Conservation (phyloP, 2,113 vertebrate species). For the Tiliqua scincoides region DNA sequence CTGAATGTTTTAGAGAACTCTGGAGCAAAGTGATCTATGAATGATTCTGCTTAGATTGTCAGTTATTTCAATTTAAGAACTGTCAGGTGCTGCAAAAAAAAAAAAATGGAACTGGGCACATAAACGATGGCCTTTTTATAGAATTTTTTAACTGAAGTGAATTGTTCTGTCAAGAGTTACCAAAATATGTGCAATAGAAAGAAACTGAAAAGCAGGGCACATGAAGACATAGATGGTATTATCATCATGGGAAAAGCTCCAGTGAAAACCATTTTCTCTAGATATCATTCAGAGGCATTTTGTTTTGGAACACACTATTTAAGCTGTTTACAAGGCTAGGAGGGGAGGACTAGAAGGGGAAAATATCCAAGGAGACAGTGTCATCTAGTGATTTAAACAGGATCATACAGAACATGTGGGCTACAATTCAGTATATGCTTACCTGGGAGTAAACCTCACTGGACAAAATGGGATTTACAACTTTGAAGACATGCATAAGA, state of each 20-base stretch:
- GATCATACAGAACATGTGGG: not conserved
- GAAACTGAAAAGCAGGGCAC: not conserved
- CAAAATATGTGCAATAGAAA: not conserved
- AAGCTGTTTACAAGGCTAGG: not conserved
- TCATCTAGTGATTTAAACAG: conserved; percentile 1
- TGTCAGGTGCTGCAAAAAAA: not conserved
- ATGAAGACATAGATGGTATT: not conserved
- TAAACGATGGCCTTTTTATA: not conserved
- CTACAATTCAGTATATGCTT: too few species aligned
- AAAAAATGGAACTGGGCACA: not conserved
- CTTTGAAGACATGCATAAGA: too few species aligned
- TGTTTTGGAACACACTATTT: not conserved
- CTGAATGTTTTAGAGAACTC: not conserved
- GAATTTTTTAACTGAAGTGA: not conserved
- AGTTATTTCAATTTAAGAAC: not conserved
- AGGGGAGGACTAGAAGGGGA: not conserved
- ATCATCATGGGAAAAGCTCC: not conserved
- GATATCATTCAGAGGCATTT: not conserved
- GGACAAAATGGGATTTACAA: too few species aligned
- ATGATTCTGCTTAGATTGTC: not conserved
- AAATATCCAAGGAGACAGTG: not conserved
- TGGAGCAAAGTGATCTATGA: not conserved
- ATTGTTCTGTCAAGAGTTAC: not conserved
- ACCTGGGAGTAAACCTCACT: too few species aligned
- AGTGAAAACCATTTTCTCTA: not conserved